Evolutionary conservation across 2,797 vertebrate genomes (phyloP).

Genomic region (Nothura maculosa): DNA sequence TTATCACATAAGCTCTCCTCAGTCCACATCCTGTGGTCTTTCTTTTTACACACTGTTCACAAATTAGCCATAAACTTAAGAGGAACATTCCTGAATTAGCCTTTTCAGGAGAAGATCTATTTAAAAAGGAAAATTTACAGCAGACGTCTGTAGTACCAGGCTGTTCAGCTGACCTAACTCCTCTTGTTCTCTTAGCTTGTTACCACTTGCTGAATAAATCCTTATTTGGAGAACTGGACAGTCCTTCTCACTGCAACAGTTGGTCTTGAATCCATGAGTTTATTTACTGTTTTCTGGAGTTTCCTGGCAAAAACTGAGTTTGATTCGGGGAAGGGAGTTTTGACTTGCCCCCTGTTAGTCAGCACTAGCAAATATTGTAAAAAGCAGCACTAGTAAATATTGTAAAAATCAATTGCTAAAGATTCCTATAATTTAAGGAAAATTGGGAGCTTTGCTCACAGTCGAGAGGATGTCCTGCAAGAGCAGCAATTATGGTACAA

Average conservation of each 20-base stretch:
- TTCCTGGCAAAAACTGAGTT: slow-evolving; percentile 8
- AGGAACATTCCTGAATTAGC: not conserved
- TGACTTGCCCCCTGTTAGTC: not conserved
- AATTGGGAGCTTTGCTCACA: slow-evolving; percentile 5
- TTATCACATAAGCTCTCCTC: not conserved
- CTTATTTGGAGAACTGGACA: slow-evolving; percentile 9
- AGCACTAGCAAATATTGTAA: not conserved
- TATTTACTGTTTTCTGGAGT: not conserved
- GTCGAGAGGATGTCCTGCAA: slow-evolving; percentile 44
- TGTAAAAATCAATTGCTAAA: not conserved
- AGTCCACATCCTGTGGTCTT: not conserved
- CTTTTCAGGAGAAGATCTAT: not conserved
- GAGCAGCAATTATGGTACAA: slow-evolving; percentile 25
- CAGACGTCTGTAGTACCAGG: not conserved
- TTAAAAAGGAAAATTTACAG: not conserved
- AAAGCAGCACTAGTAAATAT: not conserved
- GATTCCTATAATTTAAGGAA: slow-evolving; percentile 23
- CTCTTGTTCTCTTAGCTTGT: slow-evolving; percentile 14
- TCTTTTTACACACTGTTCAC: not conserved
- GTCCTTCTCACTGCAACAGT: not conserved
- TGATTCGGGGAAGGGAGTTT: not conserved
- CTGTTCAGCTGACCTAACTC: slow-evolving; percentile 58
- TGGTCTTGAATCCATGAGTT: not conserved
- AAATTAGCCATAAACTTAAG: slow-evolving; percentile 18
- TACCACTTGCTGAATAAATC: slow-evolving; percentile 45